A percentile compares a stretch with the other conserved stretches of the same genome.
Conservation (phyloP, 1,140 invertebrate species). For the Penaeus japonicus region DNA sequence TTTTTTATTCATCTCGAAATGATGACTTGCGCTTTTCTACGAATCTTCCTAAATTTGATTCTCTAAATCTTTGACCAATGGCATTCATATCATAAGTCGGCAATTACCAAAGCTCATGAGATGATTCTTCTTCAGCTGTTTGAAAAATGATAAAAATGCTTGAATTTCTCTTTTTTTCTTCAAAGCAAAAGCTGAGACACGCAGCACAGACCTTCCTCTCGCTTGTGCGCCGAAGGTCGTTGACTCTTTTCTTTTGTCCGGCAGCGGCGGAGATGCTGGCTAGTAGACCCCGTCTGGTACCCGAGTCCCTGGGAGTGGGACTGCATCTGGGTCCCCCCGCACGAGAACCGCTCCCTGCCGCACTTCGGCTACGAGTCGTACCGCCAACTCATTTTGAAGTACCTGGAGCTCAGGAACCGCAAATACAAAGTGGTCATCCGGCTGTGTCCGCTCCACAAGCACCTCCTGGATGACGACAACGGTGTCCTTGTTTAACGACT, state of each 20-base stretch:
- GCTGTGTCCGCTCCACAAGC: neutral
- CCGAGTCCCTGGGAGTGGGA: neutral
- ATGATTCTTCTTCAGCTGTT: no score
- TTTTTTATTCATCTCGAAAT: no score
- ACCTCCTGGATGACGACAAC: neutral
- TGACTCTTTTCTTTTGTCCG: neutral
- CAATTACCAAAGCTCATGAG: no score
- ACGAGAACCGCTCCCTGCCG: neutral
- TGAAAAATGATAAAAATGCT: no score
- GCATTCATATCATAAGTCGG: no score
- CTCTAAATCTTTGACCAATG: no score
- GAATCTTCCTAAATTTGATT: no score
- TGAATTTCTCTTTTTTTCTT: no score
- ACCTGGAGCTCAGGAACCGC: neutral
- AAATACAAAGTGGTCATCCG: neutral
- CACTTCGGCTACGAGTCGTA: neutral
- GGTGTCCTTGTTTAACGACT: neutral
- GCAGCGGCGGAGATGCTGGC: neutral
- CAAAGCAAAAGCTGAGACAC: no score
- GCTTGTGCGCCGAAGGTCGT: neutral
- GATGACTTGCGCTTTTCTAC: no score
- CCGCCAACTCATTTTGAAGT: neutral
- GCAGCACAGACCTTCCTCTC: neutral
- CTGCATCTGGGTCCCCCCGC: neutral
- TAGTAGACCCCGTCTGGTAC: neutral